Percentiles rank a stretch among this genome's conserved stretches.
Conservation (phyloP, 2,797 vertebrate species). For the Sarcoramphus papa region DNA sequence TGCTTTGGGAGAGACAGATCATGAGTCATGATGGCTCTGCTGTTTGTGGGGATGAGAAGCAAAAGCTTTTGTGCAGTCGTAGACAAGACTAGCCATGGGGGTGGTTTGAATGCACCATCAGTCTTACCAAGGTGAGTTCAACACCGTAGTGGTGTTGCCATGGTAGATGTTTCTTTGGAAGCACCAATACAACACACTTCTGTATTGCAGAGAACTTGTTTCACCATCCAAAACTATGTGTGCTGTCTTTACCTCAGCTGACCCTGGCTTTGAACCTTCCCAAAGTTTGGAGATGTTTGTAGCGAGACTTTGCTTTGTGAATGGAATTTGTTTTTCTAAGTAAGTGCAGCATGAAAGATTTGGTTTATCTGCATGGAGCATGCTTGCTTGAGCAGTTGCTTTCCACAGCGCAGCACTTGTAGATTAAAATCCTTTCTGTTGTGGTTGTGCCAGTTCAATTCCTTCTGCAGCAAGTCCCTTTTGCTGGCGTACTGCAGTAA, state of each 20-base stretch:
- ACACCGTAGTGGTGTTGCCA: accelerated
- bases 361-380: not conserved
- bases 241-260: not conserved
- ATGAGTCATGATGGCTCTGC: accelerated
- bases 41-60: not conserved
- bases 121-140: not conserved
- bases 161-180: not conserved
- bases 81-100: not conserved
- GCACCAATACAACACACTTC: not conserved
- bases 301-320: not conserved
- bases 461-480: not conserved
- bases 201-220: not conserved
- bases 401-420: not conserved
- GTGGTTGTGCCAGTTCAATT: not conserved
- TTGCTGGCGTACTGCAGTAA: not conserved
- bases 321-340: not conserved
- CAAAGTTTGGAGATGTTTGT: not conserved
- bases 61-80: not conserved
- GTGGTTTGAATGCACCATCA: not conserved
- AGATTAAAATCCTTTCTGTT: not conserved
- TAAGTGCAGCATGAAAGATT: not conserved
- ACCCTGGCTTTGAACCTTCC: not conserved
- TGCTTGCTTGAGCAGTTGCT: not conserved
- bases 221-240: not conserved
- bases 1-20: not conserved